Conservation (phyloP, 2,797 vertebrate genomes). For the Antrozous pallidus region DNA sequence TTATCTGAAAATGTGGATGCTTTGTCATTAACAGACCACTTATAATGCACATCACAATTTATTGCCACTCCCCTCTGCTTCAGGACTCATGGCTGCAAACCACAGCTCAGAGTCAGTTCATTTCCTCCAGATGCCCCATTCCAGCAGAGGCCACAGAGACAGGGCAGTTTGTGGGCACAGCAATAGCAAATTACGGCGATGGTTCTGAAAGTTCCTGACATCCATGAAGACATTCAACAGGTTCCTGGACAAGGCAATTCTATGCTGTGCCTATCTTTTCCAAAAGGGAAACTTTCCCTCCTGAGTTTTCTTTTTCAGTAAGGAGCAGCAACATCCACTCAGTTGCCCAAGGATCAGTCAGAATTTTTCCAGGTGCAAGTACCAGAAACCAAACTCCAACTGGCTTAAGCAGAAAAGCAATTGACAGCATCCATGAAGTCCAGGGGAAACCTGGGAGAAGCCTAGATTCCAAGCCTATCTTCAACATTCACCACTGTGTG, state of each 20-base stretch:
- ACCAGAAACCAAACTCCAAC: neutral
- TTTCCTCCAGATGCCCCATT: neutral
- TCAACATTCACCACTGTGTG: neutral
- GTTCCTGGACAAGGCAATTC: neutral
- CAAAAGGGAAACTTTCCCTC: neutral
- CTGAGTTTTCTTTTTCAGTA: neutral
- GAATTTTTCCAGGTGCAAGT: neutral
- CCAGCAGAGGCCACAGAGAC: neutral
- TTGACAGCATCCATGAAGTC: neutral
- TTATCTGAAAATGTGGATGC: neutral
- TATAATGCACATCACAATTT: neutral
- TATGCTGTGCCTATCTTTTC: neutral
- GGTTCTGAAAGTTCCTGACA: neutral
- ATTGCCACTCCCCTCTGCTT: neutral
- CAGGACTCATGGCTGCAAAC: neutral
- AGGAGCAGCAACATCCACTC: neutral
- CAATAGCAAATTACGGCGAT: neutral
- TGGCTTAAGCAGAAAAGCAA: neutral
- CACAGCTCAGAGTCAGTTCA: neutral
- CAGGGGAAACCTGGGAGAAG: neutral
- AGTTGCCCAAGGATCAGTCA: neutral
- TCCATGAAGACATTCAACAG: neutral
- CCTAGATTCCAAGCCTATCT: neutral
- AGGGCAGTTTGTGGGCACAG: neutral
- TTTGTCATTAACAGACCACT: neutral